These are phyloP conservation scores for Gobionotothen gibberifrons DNA, from an alignment of 2,797 vertebrate species.

Conservation along the genomic window DNA sequence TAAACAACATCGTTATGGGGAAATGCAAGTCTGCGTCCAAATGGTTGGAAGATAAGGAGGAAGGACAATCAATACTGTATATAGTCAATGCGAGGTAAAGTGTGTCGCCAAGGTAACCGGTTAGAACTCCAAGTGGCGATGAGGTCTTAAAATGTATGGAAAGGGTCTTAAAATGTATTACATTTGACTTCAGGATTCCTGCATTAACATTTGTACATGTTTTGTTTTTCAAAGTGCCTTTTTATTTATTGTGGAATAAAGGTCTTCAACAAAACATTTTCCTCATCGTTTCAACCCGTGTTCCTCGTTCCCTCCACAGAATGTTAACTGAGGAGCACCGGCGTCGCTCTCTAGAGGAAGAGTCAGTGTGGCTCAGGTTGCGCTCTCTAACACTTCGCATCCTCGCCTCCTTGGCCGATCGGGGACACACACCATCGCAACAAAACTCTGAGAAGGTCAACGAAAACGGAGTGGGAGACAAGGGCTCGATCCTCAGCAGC, in stretches of 20 bases:
- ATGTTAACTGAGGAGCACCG: slow-evolving; percentile 90
- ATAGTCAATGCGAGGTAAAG: too few relatives aligned
- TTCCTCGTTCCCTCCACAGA: slow-evolving; percentile 70
- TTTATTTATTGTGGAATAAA: not conserved
- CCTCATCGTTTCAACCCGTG: not conserved
- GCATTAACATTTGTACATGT: too few relatives aligned
- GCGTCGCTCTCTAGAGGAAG: slow-evolving; percentile 91
- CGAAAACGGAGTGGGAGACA: slow-evolving; percentile 92
- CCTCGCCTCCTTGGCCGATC: slow-evolving; percentile 85
- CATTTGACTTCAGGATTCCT: too few relatives aligned
- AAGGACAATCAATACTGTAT: too few relatives aligned
- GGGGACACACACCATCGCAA: slow-evolving; percentile 82
- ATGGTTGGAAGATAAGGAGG: too few relatives aligned
- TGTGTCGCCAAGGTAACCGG: too few relatives aligned
- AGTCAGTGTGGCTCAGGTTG: slow-evolving; percentile 91
- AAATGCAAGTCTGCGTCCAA: too few relatives aligned
- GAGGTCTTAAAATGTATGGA: too few relatives aligned
- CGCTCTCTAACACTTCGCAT: slow-evolving; percentile 93
- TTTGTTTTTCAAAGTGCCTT: not conserved
- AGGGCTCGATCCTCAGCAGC: slow-evolving; percentile 80
- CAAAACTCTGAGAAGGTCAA: slow-evolving; percentile 89
- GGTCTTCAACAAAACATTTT: not conserved
- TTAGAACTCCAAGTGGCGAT: too few relatives aligned
- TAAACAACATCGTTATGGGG: too few relatives aligned
- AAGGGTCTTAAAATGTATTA: too few relatives aligned